Evolutionary conservation across 1,140 invertebrate genomes (phyloP).

Genomic region (Ditylenchus dipsaci): DNA sequence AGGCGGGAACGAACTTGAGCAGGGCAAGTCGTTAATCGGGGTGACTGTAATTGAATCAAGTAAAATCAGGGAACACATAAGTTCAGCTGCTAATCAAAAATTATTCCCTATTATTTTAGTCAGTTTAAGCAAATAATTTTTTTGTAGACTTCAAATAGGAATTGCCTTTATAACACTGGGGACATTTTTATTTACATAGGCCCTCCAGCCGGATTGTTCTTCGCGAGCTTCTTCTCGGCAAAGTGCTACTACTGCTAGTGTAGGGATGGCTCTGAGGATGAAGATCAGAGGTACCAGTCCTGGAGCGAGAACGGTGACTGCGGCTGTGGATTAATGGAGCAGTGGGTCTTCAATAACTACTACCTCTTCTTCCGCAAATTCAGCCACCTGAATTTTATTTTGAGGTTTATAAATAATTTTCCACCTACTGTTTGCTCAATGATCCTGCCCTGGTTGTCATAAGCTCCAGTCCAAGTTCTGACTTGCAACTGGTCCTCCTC

Average conservation of each 20-base stretch:
- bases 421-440: constrained; percentile 17
- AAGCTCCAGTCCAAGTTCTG: constrained; percentile 34
- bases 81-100: too few relatives aligned
- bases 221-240: constrained; percentile 25
- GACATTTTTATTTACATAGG: too few relatives aligned
- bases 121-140: too few relatives aligned
- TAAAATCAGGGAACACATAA: too few relatives aligned
- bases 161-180: too few relatives aligned
- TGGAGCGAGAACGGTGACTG: constrained; percentile 25
- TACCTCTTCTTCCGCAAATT: constrained; percentile 1
- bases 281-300: neutral
- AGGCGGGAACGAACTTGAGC: too few relatives aligned
- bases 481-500: constrained; percentile 26
- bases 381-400: neutral
- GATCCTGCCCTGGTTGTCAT: constrained; percentile 22
- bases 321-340: constrained; percentile 3
- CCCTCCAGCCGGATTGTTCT: constrained; percentile 6
- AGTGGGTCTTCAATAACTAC: neutral
- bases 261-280: neutral
- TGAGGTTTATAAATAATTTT: neutral
- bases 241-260: constrained; percentile 12
- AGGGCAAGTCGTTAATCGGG: too few relatives aligned
- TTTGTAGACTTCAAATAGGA: too few relatives aligned
- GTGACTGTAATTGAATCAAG: too few relatives aligned
- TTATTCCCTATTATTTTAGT: too few relatives aligned